Percentiles rank a stretch among this genome's conserved stretches.
Conservation (phyloP, 2,113 vertebrate species). For the Albula goreensis region DNA sequence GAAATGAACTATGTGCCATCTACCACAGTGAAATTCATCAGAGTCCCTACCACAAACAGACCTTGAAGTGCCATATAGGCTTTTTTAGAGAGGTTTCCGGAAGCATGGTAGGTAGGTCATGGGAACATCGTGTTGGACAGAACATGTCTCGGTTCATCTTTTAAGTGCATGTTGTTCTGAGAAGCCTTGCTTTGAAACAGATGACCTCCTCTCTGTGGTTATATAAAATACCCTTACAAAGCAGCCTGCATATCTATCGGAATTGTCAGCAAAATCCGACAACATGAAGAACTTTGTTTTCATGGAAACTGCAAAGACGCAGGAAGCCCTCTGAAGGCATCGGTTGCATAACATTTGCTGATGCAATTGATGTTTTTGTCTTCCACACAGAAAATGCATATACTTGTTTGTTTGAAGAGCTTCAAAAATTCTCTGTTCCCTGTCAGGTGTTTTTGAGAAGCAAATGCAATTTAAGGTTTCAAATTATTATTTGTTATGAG, state of each 20-base stretch:
- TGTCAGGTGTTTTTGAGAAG: too few species aligned
- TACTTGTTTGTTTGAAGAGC: neutral
- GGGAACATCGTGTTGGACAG: neutral
- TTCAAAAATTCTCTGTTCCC: neutral
- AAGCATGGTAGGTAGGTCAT: neutral
- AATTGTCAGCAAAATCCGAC: neutral
- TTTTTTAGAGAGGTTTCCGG: too few species aligned
- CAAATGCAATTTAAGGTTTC: too few species aligned
- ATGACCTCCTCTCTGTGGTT: neutral
- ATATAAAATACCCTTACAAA: neutral
- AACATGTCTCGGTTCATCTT: neutral
- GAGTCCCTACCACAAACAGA: too few species aligned
- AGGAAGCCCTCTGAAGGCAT: neutral
- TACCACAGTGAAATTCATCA: too few species aligned
- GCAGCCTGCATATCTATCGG: neutral
- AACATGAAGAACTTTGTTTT: neutral
- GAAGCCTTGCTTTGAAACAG: neutral
- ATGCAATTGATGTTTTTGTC: neutral
- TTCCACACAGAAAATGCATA: neutral
- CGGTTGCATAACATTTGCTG: neutral
- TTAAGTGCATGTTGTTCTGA: neutral
- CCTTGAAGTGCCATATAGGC: too few species aligned
- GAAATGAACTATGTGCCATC: too few species aligned
- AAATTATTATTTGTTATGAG: too few species aligned
- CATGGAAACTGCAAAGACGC: neutral